Base-by-base conservation (phyloP, 2,888 invertebrate genomes). In the Lycocerus yunnanus region DNA sequence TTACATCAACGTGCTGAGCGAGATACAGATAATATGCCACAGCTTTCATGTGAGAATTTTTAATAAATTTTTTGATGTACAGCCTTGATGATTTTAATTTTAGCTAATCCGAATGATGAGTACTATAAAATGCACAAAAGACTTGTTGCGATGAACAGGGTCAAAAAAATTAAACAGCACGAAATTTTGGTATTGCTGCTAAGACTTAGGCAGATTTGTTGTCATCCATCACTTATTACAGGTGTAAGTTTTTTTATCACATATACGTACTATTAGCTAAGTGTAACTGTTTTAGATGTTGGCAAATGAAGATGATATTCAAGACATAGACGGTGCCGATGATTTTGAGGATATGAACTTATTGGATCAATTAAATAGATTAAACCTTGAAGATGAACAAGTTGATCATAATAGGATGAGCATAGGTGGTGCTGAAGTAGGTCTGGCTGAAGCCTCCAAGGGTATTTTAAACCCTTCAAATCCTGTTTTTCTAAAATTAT, bases 1-100 rank as follows among this genome's bases (percentile, higher is more conserved):
- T 88, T 95, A 4, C 90, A 92, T 80, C 95, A 95, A 85, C 89
- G 92, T 60, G 93, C 93, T 0, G 93, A 94, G 83, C 93, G 92
- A 82, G 88, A 90, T 71, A 85, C 87, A 1, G 87, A 87, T 79
- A 16, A 13, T 5, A n/a, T 58, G 4, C 66, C 58, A 9, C 58
- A 16, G 8, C 11, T n/a, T n/a, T 4, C 15, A 43, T 58, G 27
- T 68, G 10, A 11, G 27, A 43, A 15, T 16, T 11, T 15, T 15
- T 15, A 13, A 14, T 43, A 11, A 15, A 68, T 15, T 58, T n/a
- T 43, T 58, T 15, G n/a, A 10, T 58, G 16, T 58, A 70, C 13
- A 61, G 14, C 58, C 63, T 63, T 65, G 3, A 61, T 9, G 2
- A 18, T n/a, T 63, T 65, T 59, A 61, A 20, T 71, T 77, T 27